Conservation (phyloP, 1,140 invertebrate genomes). For the Muscidifurax raptorellus region DNA sequence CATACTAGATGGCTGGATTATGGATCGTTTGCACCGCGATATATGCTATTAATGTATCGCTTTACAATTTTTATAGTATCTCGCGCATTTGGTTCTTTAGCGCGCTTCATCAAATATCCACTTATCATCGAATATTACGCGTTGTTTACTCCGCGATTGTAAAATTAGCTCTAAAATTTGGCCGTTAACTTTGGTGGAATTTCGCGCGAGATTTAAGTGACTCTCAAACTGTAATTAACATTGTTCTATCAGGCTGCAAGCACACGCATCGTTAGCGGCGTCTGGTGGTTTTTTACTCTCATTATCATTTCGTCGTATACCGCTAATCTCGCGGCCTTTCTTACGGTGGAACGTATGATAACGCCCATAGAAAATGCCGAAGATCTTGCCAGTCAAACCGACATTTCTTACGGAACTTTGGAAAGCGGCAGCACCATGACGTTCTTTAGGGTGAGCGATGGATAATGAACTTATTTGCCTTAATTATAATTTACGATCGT, state of each 20-base stretch:
- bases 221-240: background rate
- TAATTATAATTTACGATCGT: background rate
- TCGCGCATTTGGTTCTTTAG: no score
- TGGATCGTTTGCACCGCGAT: background rate
- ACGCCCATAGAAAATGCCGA: slow-evolving; percentile 91
- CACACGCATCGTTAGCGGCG: slow-evolving; percentile 84
- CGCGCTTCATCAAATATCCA: no score
- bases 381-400: slow-evolving; percentile 88
- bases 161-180: background rate
- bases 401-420: slow-evolving; percentile 88
- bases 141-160: no score
- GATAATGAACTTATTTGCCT: background rate
- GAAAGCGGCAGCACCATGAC: slow-evolving; percentile 88
- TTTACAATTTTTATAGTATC: background rate
- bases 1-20: no score
- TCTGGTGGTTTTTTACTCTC: slow-evolving; percentile 94
- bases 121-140: background rate
- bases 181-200: background rate
- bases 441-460: slow-evolving; percentile 83
- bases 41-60: background rate
- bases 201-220: no score
- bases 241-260: slow-evolving; percentile 78
- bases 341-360: slow-evolving; percentile 91
- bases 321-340: slow-evolving; percentile 90
- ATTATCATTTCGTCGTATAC: slow-evolving; percentile 94